phyloP scores from a whole-genome alignment of 2,797 vertebrate genomes.

The Clarias fuscus region DNA sequence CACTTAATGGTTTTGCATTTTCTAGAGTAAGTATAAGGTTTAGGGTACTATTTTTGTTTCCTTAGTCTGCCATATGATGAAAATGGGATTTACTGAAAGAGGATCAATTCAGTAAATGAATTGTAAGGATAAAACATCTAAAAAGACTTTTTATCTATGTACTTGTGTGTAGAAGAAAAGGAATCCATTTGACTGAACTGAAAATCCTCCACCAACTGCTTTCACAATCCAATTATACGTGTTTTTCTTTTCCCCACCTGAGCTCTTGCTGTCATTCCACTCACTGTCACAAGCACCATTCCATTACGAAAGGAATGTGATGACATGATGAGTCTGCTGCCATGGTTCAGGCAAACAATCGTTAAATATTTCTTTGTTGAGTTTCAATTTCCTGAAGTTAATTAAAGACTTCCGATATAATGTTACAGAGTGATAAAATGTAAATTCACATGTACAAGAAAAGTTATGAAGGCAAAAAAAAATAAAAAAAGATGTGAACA shows the following conservation, averaged over 20 bases:
- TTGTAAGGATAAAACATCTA: not conserved
- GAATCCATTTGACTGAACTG: constrained; percentile 11
- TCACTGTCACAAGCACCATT: constrained; percentile 4
- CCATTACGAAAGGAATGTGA: constrained; percentile 8
- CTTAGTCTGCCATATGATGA: not conserved
- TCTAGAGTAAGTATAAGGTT: not conserved
- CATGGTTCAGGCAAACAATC: not conserved
- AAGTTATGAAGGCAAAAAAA: not conserved
- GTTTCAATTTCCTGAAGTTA: constrained; percentile 26
- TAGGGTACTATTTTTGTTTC: not conserved
- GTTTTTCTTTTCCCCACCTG: not conserved
- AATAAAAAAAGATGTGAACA: constrained; percentile 6
- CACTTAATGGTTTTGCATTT: not conserved
- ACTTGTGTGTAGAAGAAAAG: not conserved
- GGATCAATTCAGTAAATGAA: not conserved
- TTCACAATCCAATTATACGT: constrained; percentile 37
- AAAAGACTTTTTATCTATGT: not conserved
- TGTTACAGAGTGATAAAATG: constrained; percentile 21
- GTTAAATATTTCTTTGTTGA: constrained; percentile 15
- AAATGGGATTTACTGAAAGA: not conserved
- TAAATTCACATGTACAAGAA: not conserved
- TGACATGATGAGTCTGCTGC: constrained; percentile 5
- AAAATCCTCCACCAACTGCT: constrained; percentile 37
- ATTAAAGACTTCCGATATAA: constrained; percentile 38
- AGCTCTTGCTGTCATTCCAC: constrained; percentile 19